Evolutionary conservation across 2,797 vertebrate genomes (phyloP).

Genomic region (Morelia viridis): DNA sequence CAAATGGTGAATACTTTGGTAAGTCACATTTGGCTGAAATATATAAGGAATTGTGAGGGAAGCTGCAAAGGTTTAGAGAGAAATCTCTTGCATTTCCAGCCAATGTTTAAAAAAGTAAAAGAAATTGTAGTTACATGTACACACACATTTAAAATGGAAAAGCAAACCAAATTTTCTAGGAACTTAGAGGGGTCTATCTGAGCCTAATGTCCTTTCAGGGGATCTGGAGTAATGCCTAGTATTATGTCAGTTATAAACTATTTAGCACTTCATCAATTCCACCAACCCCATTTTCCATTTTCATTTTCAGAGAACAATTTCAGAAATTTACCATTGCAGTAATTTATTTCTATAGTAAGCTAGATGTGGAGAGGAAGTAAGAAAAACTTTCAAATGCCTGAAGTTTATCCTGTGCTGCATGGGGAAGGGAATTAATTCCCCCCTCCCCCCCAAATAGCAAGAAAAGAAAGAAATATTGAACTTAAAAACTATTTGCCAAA

Average conservation of each 20-base stretch:
- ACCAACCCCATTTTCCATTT: background rate
- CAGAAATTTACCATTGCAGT: background rate
- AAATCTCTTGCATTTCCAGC: background rate
- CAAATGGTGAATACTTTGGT: background rate
- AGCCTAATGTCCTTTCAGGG: background rate
- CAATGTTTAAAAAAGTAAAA: background rate
- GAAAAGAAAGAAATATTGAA: conserved; percentile 44
- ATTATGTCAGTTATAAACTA: background rate
- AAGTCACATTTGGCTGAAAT: background rate
- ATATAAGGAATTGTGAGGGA: background rate
- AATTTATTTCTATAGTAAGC: background rate
- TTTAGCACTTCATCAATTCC: background rate
- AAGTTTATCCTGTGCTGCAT: conserved; percentile 26
- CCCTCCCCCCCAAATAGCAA: background rate
- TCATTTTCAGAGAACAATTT: background rate
- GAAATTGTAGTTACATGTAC: background rate
- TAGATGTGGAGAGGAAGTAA: conserved; percentile 6
- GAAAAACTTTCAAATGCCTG: conserved; percentile 30
- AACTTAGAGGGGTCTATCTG: background rate
- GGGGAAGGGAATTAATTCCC: background rate
- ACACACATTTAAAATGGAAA: background rate
- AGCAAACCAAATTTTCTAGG: background rate
- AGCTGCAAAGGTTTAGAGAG: background rate
- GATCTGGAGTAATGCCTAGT: background rate
- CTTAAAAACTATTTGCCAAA: conserved; percentile 39